These are phyloP conservation scores for Leiothrix lutea DNA, from an alignment of 2,113 vertebrate genomes.

Conservation along the genomic window DNA sequence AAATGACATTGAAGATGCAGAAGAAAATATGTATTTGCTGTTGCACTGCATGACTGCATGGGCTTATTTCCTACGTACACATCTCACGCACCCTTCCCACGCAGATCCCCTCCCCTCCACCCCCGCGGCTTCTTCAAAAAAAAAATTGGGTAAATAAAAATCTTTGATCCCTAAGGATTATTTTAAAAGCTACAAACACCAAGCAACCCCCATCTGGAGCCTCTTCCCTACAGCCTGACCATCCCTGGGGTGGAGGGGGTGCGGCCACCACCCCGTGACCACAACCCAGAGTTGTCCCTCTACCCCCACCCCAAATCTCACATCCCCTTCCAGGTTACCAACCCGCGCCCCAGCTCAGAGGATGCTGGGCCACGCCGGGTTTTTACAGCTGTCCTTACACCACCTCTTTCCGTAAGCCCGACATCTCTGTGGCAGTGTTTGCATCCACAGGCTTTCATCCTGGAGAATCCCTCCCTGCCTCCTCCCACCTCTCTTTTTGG, in stretches of 20 bases:
- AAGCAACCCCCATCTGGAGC: neutral
- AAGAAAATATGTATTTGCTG: conserved; percentile 13
- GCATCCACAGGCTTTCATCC: conserved; percentile 39
- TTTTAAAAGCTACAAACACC: neutral
- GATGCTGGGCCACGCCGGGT: neutral
- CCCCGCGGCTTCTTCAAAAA: neutral
- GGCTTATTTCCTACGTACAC: neutral
- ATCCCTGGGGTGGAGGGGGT: neutral
- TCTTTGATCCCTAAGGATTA: neutral
- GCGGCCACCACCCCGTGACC: neutral
- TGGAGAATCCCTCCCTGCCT: conserved; percentile 42
- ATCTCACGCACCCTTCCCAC: conserved; percentile 12
- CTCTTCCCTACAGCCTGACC: neutral
- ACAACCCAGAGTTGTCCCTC: neutral
- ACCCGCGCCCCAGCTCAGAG: neutral
- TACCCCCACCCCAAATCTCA: neutral
- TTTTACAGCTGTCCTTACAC: conserved; percentile 25
- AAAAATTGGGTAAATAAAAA: neutral
- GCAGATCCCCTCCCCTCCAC: neutral
- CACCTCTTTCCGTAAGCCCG: neutral
- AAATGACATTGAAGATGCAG: conserved; percentile 62
- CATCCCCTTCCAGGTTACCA: neutral
- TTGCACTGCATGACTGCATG: neutral
- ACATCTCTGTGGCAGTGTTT: conserved; percentile 1
- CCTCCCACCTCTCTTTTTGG: conserved; percentile 5